phyloP scores from a whole-genome alignment of 2,888 invertebrate species.

The Ectemnius cavifrons region DNA sequence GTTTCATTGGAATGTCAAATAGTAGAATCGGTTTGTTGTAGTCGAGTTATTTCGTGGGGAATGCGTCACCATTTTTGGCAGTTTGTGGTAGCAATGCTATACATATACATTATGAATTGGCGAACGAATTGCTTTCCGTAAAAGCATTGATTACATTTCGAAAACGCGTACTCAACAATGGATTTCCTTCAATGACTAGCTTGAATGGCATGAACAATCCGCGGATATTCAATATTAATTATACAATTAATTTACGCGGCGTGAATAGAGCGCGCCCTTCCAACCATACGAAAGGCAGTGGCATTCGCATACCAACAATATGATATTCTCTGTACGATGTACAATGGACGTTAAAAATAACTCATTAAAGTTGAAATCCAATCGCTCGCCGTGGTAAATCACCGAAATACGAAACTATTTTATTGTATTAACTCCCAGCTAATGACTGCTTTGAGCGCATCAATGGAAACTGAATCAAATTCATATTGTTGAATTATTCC shows the following conservation, averaged over 20 bases:
- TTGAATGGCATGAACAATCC: constrained; percentile 55
- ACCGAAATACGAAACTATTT: constrained; percentile 26
- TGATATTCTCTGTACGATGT: constrained; percentile 44
- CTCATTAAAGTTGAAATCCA: constrained; percentile 44
- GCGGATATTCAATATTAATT: constrained; percentile 62
- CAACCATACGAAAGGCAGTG: constrained; percentile 46
- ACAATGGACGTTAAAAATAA: constrained; percentile 56
- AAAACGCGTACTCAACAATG: constrained; percentile 54
- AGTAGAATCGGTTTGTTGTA: no score
- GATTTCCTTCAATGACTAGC: constrained; percentile 44
- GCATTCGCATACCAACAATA: constrained; percentile 53
- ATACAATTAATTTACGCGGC: constrained; percentile 61
- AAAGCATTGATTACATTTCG: constrained; percentile 49
- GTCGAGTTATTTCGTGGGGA: no score
- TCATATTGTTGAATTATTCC: constrained; percentile 13
- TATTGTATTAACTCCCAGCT: background rate
- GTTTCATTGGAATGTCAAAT: no score
- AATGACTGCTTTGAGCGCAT: constrained; percentile 26
- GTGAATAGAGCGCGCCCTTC: constrained; percentile 59
- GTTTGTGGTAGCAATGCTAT: constrained; percentile 7
- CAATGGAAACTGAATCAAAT: constrained; percentile 27
- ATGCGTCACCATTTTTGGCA: constrained; percentile 1
- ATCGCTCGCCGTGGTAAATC: constrained; percentile 37
- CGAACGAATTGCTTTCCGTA: constrained; percentile 35
- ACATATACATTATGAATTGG: background rate